Evolutionary conservation across 2,113 vertebrate genomes (phyloP).

Genomic region (Spea multiplicata): DNA sequence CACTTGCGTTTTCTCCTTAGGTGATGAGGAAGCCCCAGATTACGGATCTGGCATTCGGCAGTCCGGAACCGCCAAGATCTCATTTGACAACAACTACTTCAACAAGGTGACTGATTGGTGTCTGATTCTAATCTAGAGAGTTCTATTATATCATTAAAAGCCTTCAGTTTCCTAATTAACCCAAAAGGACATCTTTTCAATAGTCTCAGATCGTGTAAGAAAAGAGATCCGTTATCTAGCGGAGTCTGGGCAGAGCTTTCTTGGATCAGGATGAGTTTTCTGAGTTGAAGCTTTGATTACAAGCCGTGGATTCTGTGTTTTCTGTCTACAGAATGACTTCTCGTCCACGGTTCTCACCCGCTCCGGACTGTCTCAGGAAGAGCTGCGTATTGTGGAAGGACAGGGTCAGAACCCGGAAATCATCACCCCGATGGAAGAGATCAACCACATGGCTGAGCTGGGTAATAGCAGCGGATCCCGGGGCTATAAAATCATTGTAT

Average conservation of each 20-base stretch:
- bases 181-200: too few relatives aligned
- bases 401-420: conserved; percentile 94
- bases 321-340: conserved; percentile 77
- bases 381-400: conserved; percentile 93
- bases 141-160: background rate
- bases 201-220: too few relatives aligned
- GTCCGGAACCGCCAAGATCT: conserved; percentile 97
- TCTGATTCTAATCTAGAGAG: background rate
- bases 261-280: too few relatives aligned
- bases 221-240: too few relatives aligned
- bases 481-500: background rate
- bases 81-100: conserved; percentile 95
- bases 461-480: conserved; percentile 61
- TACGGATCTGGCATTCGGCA: conserved; percentile 96
- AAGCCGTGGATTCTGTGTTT: background rate
- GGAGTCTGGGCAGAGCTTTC: too few relatives aligned
- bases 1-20: conserved; percentile 58
- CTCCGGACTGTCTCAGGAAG: conserved; percentile 89
- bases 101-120: conserved; percentile 73
- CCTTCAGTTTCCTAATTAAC: too few relatives aligned
- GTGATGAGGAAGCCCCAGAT: conserved; percentile 96
- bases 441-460: conserved; percentile 84
- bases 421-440: conserved; percentile 86
- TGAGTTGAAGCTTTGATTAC: too few relatives aligned
- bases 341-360: conserved; percentile 79